Percentiles rank a stretch among this genome's conserved stretches.
These are phyloP conservation scores for Quiscalus mexicanus DNA, from an alignment of 2,113 vertebrate species.

Conservation along the genomic window DNA sequence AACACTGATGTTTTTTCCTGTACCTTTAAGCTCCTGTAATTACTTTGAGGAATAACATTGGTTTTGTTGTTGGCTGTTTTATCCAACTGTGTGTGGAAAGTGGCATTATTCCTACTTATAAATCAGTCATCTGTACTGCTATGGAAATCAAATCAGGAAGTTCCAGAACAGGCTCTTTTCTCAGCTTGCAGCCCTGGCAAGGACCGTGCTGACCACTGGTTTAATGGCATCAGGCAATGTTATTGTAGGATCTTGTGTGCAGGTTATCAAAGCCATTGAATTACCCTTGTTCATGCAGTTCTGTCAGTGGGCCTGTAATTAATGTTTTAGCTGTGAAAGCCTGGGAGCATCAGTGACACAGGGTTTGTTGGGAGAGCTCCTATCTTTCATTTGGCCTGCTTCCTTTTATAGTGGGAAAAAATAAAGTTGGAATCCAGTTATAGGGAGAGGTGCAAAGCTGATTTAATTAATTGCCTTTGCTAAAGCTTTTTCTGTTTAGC, in stretches of 20 bases:
- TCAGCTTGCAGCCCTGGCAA: not conserved
- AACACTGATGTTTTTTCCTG: not conserved
- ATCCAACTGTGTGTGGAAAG: accelerated
- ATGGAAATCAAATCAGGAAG: not conserved
- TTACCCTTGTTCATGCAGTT: not conserved
- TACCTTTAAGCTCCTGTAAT: not conserved
- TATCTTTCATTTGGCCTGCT: not conserved
- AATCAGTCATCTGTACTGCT: not conserved
- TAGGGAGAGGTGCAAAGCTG: not conserved
- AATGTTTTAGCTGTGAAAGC: not conserved
- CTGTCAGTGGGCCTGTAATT: not conserved
- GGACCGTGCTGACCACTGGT: not conserved
- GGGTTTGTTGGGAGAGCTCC: not conserved
- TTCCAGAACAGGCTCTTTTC: not conserved
- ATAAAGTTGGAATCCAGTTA: not conserved
- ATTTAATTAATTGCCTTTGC: not conserved
- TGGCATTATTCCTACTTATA: not conserved
- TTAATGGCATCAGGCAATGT: not conserved
- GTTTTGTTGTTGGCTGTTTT: not conserved
- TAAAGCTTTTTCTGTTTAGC: not conserved
- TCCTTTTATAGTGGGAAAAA: not conserved
- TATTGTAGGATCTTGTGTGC: not conserved
- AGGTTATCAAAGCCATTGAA: not conserved
- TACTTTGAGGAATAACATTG: not conserved
- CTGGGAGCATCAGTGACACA: not conserved